These are phyloP conservation scores for Drosophila nannoptera DNA, from an alignment of 1,140 invertebrate genomes.

Conservation along the genomic window DNA sequence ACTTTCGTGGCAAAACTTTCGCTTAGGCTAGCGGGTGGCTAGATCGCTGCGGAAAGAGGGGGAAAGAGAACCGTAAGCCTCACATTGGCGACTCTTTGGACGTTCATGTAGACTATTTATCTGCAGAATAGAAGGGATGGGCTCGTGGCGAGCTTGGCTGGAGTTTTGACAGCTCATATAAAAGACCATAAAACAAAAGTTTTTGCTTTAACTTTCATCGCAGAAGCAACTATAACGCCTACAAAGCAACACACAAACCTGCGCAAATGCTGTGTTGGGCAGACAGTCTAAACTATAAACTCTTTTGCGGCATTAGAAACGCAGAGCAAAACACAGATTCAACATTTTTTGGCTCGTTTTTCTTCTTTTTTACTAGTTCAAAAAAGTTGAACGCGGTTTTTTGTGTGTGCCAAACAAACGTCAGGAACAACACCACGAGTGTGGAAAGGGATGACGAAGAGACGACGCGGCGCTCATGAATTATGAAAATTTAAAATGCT, in stretches of 20 bases:
- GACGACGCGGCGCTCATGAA: conserved; percentile 45
- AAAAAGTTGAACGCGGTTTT: conserved; percentile 29
- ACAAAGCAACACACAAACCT: conserved; percentile 47
- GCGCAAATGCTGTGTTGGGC: conserved; percentile 9
- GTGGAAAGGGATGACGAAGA: background rate
- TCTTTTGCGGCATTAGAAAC: conserved; percentile 73
- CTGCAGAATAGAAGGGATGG: conserved; percentile 38
- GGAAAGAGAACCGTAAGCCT: conserved; percentile 26
- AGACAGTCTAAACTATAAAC: conserved; percentile 67
- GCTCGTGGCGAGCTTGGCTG: conserved; percentile 30
- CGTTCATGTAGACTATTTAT: conserved; percentile 72
- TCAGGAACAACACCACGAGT: conserved; percentile 52
- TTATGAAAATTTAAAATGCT: conserved; percentile 70
- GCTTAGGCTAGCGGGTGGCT: conserved; percentile 42
- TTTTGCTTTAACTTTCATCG: conserved; percentile 71
- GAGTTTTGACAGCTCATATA: conserved; percentile 75
- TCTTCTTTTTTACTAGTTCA: conserved; percentile 28
- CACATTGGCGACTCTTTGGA: conserved; percentile 73
- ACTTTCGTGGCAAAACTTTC: conserved; percentile 73
- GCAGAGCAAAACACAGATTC: conserved; percentile 51
- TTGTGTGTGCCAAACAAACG: conserved; percentile 61
- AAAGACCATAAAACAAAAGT: conserved; percentile 77
- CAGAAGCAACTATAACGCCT: conserved; percentile 69
- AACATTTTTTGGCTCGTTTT: conserved; percentile 36
- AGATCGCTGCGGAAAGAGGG: background rate